phyloP scores from a whole-genome alignment of 2,888 invertebrate genomes.

The Emmelina monodactyla region DNA sequence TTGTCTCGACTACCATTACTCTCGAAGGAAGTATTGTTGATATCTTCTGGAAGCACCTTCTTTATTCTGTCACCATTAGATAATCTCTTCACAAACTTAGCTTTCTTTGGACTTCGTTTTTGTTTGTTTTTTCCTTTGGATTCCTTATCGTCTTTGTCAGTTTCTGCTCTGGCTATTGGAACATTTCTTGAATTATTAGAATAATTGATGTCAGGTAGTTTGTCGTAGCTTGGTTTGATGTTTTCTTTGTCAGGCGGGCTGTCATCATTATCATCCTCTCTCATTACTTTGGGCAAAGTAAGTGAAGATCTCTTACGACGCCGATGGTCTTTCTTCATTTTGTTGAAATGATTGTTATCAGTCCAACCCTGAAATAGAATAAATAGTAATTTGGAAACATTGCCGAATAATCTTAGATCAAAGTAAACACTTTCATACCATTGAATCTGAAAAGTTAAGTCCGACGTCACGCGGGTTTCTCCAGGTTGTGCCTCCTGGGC shows the following conservation, averaged over 20 bases:
- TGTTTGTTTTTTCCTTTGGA: slow-evolving; percentile 21
- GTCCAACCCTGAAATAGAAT: slow-evolving; percentile 48
- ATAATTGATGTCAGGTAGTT: slow-evolving; percentile 40
- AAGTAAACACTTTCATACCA: too few species aligned
- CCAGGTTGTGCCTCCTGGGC: slow-evolving; percentile 78
- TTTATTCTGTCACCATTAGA: slow-evolving; percentile 37
- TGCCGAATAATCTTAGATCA: too few species aligned
- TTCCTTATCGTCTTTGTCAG: slow-evolving; percentile 12
- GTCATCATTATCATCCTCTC: slow-evolving; percentile 40
- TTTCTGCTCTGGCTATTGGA: slow-evolving; percentile 17
- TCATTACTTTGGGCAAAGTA: slow-evolving; percentile 60
- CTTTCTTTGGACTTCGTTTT: slow-evolving; percentile 33
- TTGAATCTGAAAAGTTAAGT: slow-evolving; percentile 77
- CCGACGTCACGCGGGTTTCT: slow-evolving; percentile 76
- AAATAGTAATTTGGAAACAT: not conserved
- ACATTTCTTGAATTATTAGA: slow-evolving; percentile 18
- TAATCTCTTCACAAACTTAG: slow-evolving; percentile 37
- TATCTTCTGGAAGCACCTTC: slow-evolving; percentile 27
- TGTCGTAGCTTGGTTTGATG: slow-evolving; percentile 26
- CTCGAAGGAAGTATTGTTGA: slow-evolving; percentile 13
- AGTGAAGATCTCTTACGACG: slow-evolving; percentile 45
- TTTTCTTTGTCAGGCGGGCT: slow-evolving; percentile 29
- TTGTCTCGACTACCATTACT: slow-evolving; percentile 22
- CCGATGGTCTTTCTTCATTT: slow-evolving; percentile 34
- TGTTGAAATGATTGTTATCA: slow-evolving; percentile 45